phyloP scores from a whole-genome alignment of 2,888 invertebrate genomes.

The Aphidoletes aphidimyza region DNA sequence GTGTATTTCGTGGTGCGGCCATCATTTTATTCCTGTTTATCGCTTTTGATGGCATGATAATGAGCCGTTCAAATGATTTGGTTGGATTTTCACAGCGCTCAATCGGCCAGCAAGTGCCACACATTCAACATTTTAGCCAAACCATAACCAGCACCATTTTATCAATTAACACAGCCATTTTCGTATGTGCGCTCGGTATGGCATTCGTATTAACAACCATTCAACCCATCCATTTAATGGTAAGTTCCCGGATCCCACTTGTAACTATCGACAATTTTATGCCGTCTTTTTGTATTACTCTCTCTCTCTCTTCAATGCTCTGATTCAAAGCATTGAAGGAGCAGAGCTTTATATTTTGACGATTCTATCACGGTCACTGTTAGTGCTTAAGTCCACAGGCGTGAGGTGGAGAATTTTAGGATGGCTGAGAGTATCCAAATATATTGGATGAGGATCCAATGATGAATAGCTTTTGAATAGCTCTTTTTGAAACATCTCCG shows the following conservation, averaged over 20 bases:
- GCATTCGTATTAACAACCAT: slow-evolving; percentile 37
- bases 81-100: not conserved
- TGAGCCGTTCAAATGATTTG: not conserved
- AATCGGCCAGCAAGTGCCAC: not conserved
- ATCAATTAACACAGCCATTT: slow-evolving; percentile 23
- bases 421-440: too few species aligned
- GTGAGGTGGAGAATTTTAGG: too few species aligned
- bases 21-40: slow-evolving; percentile 48
- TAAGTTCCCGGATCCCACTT: not conserved
- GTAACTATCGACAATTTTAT: not conserved
- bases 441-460: too few species aligned
- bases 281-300: not conserved
- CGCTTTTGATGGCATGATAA: slow-evolving; percentile 13
- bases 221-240: not conserved
- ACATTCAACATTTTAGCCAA: not conserved
- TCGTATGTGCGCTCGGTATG: slow-evolving; percentile 34
- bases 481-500: too few species aligned
- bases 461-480: too few species aligned
- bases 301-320: not conserved
- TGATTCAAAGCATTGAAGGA: too few species aligned
- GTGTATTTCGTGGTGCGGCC: not conserved
- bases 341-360: too few species aligned
- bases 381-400: too few species aligned
- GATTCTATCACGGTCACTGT: too few species aligned
- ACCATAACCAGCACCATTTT: not conserved